phyloP scores from a whole-genome alignment of 2,797 vertebrate genomes.

The Podarcis siculus region DNA sequence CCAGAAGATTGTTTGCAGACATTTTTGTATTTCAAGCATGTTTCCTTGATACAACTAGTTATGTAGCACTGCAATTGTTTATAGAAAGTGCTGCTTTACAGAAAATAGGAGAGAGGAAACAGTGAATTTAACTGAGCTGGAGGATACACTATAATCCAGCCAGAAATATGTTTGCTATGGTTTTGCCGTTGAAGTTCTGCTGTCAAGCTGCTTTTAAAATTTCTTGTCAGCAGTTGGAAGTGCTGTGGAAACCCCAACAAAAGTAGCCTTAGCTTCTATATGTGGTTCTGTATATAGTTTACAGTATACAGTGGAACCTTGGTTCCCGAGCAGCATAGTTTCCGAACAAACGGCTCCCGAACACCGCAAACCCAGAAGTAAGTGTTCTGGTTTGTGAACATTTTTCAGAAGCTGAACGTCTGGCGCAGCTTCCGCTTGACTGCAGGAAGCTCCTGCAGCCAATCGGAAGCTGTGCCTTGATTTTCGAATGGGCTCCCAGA shows the following conservation, averaged over 20 bases:
- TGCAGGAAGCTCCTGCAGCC: too few relatives aligned
- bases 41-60: not conserved
- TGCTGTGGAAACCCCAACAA: not conserved
- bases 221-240: not conserved
- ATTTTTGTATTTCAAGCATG: not conserved
- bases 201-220: not conserved
- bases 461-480: too few relatives aligned
- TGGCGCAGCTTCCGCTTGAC: too few relatives aligned
- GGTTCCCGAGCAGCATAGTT: too few relatives aligned
- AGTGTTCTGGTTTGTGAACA: too few relatives aligned
- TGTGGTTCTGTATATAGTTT: not conserved
- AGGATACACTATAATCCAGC: not conserved
- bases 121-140: not conserved
- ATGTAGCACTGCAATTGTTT: not conserved
- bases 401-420: too few relatives aligned
- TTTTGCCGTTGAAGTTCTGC: not conserved
- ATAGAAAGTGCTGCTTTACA: not conserved
- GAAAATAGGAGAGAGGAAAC: not conserved
- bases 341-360: too few relatives aligned
- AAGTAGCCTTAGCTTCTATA: not conserved
- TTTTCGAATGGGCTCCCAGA: too few relatives aligned
- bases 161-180: not conserved
- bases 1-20: not conserved
- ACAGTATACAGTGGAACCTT: too few relatives aligned
- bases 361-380: too few relatives aligned